phyloP scores from a whole-genome alignment of 92 coral and sea anemone species.

The Hydrozoanthus gracilis region DNA sequence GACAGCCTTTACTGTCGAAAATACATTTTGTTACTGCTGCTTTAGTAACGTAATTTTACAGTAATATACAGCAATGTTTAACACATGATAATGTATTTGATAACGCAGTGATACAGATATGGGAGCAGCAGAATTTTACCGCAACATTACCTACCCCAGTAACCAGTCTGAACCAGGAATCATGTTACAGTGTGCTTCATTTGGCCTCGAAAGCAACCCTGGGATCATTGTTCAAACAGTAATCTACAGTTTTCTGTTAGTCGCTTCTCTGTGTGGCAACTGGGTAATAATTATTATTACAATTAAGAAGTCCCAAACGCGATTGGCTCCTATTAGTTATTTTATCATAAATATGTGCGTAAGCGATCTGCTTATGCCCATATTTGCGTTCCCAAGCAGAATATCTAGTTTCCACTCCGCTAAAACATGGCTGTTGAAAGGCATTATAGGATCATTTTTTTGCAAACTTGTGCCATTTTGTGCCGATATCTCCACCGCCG shows the following conservation, averaged over 20 bases:
- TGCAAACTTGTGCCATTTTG: slow-evolving; percentile 26
- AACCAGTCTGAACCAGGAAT: neutral
- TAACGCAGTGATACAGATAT: neutral
- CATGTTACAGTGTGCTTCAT: neutral
- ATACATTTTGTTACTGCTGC: too few relatives aligned
- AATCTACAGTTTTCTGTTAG: neutral
- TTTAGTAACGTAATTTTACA: too few relatives aligned
- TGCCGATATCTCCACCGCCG: slow-evolving; percentile 28
- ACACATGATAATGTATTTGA: too few relatives aligned
- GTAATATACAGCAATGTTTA: too few relatives aligned
- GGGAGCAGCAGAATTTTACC: too few relatives aligned
- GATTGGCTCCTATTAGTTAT: neutral
- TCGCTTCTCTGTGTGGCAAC: slow-evolving; percentile 16
- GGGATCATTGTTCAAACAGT: neutral
- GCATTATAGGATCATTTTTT: neutral
- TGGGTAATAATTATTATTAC: neutral
- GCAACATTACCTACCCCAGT: neutral
- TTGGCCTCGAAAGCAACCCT: neutral
- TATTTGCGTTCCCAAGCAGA: slow-evolving; percentile 6
- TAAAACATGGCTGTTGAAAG: neutral
- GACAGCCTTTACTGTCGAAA: too few relatives aligned
- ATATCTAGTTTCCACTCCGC: neutral
- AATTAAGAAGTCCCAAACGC: neutral
- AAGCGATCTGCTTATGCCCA: slow-evolving; percentile 7
- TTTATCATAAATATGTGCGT: slow-evolving; percentile 16